Conservation (phyloP, 2,888 invertebrate genomes). For the Rhagophthalmus giganteus region DNA sequence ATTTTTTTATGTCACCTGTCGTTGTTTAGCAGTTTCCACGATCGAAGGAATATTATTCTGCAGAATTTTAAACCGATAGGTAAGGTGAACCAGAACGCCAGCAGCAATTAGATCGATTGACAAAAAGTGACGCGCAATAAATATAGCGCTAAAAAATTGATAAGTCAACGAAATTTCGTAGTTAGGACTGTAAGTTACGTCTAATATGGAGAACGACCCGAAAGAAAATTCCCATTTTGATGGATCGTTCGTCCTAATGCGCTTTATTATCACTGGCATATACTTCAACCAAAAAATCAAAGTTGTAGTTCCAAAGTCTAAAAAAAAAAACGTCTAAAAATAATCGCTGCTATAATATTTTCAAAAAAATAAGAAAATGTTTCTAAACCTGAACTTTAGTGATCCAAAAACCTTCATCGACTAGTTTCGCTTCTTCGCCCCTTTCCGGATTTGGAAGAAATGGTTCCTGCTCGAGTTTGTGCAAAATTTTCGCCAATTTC, state of each 20-base stretch:
- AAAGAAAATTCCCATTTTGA: conserved; percentile 13
- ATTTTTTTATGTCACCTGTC: neutral
- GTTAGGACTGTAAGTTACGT: conserved; percentile 10
- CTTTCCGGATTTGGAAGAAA: neutral
- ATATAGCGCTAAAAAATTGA: conserved; percentile 9
- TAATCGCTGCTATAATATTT: neutral
- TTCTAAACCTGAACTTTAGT: conserved; percentile 1
- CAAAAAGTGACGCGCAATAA: neutral
- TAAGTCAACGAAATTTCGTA: conserved; percentile 6
- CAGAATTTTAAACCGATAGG: conserved; percentile 23
- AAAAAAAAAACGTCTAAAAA: neutral
- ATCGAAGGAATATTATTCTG: conserved; percentile 8
- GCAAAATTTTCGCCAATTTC: neutral
- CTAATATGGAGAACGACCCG: conserved; percentile 15
- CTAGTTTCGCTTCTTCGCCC: conserved; percentile 4
- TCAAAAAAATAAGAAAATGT: neutral
- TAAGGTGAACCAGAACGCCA: conserved; percentile 21
- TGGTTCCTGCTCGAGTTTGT: neutral
- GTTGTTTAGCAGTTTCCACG: neutral
- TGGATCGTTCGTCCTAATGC: conserved; percentile 1
- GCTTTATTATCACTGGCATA: neutral
- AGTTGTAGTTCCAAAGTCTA: too few species aligned
- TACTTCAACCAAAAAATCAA: too few species aligned
- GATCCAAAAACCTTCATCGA: conserved; percentile 3
- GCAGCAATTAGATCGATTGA: conserved; percentile 19